A percentile compares a stretch with the other conserved stretches of the same genome.
Evolutionary conservation across 2,888 invertebrate species (phyloP).

Genomic region (Drosophila greeni): DNA sequence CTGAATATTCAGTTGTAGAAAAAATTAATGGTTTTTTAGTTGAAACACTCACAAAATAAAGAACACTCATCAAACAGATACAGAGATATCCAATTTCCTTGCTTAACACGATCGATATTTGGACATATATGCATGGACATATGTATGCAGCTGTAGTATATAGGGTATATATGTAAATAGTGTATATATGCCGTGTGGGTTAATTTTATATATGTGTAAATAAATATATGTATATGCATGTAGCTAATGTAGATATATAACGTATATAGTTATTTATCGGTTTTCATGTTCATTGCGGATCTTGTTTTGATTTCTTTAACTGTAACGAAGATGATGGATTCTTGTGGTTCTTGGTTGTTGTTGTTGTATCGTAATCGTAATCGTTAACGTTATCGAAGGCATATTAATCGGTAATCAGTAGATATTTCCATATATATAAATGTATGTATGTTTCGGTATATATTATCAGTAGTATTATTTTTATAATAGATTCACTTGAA

Average conservation of each 20-base stretch:
- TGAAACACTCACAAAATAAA: constrained; percentile 4
- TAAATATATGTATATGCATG: constrained; percentile 44
- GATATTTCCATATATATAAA: constrained; percentile 46
- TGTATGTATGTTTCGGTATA: constrained; percentile 52
- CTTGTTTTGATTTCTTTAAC: constrained; percentile 36
- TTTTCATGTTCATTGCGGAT: constrained; percentile 27
- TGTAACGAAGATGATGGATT: constrained; percentile 52
- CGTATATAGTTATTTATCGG: constrained; percentile 35
- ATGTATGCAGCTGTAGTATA: constrained; percentile 23
- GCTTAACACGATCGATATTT: constrained; percentile 33
- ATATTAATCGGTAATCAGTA: constrained; percentile 68
- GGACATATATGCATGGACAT: constrained; percentile 36
- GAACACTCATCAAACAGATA: background rate
- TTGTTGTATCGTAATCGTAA: constrained; percentile 30
- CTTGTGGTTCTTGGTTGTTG: constrained; percentile 46
- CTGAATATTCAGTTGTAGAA: too few species aligned
- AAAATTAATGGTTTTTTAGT: background rate
- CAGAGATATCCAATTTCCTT: constrained; percentile 1
- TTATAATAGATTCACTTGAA: constrained; percentile 75
- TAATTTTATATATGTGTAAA: constrained; percentile 47
- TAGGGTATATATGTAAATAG: constrained; percentile 37
- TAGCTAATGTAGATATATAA: constrained; percentile 41
- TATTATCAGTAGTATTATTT: constrained; percentile 49
- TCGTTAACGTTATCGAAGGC: constrained; percentile 59
- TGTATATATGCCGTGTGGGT: constrained; percentile 49